Evolutionary conservation across 2,888 invertebrate genomes (phyloP), one percentile per base, ranked within the genome.

Genomic region (Oxytorus armatus): DNA sequence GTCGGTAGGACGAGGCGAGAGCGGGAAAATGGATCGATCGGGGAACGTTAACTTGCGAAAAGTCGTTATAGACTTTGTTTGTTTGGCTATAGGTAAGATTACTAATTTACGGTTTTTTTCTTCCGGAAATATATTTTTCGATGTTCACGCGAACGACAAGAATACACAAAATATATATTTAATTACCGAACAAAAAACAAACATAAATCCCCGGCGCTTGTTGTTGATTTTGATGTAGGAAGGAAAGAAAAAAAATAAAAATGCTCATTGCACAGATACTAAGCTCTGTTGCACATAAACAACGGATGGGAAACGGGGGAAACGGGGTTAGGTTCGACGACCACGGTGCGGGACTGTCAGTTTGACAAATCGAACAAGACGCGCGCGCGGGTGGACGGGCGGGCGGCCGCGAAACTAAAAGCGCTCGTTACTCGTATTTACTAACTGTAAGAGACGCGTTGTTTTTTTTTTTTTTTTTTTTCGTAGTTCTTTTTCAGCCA

Each of bases 11-110:
- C 36, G 53, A 92, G 59, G 10, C 11, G 1, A 61, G 55, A 16
- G 29, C 14, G 61, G 29, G 21, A 66, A 75, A 59, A 93, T 94
- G 92, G 94, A 94, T 88, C 93, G 93, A 87, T 93, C 94, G 85
- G 93, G 94, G 51, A 93, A 92, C 90, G 92, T 92, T 85, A 92
- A 95, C 87, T 90, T 95, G 87, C 93, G 94, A 88, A 96, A 96
- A 93, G 93, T 96, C 85, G 89, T 94, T 84, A 92, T 95, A 90
- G 96, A 96, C 93, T 93, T 95, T 87, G 87, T 93, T 78, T 94
- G 96, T 86, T 89, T 96, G 79, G 93, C 95, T 88, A 93, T 95
- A 89, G 95, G 96, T 96, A 92, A 95, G 95, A 33, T 10, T 29
- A 57, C 25, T 10, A 25, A 33, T 36, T 47, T 47, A n/a, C 23